A percentile compares a stretch with the other conserved stretches of the same genome.
phyloP scores from a whole-genome alignment of 2,797 vertebrate species.

The Rhabdomys pumilio region DNA sequence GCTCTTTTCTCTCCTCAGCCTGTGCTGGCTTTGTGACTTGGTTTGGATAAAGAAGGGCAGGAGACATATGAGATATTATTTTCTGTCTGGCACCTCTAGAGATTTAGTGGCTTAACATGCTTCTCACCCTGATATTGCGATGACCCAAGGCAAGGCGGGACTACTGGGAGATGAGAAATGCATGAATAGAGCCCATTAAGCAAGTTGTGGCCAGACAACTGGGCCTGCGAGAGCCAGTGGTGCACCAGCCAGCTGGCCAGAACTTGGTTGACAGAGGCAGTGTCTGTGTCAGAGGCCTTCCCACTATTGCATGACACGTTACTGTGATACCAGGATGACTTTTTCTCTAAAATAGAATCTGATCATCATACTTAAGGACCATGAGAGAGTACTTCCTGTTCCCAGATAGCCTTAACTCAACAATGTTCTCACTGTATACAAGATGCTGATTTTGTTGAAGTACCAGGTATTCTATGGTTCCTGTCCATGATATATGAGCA shows the following conservation, averaged over 20 bases:
- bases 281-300: not conserved
- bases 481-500: not conserved
- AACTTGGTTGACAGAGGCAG: not conserved
- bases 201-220: not conserved
- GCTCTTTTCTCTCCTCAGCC: not conserved
- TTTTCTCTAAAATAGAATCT: not conserved
- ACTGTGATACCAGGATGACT: not conserved
- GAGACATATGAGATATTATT: not conserved
- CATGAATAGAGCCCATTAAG: not conserved
- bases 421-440: not conserved
- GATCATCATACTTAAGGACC: not conserved
- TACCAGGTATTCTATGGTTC: not conserved
- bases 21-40: not conserved
- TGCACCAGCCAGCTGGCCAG: not conserved
- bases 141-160: not conserved
- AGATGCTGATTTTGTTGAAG: constrained; percentile 8
- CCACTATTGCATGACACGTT: not conserved
- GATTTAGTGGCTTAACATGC: not conserved
- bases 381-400: not conserved
- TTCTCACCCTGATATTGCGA: not conserved
- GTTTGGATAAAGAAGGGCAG: not conserved
- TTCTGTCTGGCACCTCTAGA: not conserved
- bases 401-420: not conserved
- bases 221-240: not conserved
- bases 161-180: not conserved